phyloP scores from a whole-genome alignment of 2,888 invertebrate genomes.

The Callyntrura guangdongensis region DNA sequence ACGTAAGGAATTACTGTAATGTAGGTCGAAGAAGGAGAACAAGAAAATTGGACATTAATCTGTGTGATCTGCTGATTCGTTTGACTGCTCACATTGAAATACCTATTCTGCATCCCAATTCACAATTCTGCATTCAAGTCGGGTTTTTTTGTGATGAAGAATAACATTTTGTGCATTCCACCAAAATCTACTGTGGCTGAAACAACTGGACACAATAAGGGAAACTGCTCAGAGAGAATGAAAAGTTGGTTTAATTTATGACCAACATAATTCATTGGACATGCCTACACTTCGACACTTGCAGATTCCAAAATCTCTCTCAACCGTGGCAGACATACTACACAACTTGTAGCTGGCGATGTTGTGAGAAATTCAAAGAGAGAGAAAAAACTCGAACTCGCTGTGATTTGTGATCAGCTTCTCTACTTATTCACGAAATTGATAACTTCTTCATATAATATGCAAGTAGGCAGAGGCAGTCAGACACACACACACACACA shows the following conservation, averaged over 20 bases:
- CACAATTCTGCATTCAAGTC: slow-evolving; percentile 29
- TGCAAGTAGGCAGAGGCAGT: background rate
- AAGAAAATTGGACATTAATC: slow-evolving; percentile 31
- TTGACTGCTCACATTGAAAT: no score
- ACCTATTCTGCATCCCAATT: background rate
- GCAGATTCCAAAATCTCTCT: slow-evolving; percentile 16
- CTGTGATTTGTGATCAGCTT: slow-evolving; percentile 18
- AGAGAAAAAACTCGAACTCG: background rate
- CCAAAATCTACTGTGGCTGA: background rate
- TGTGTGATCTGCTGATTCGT: slow-evolving; percentile 22
- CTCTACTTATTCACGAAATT: background rate
- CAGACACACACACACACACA: no score
- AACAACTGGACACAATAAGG: slow-evolving; percentile 7
- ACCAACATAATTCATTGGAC: slow-evolving; percentile 60
- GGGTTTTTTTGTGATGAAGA: background rate
- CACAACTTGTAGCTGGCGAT: background rate
- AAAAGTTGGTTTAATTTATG: slow-evolving; percentile 64
- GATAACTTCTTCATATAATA: background rate
- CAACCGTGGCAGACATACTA: background rate
- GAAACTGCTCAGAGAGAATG: slow-evolving; percentile 43
- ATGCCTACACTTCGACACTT: slow-evolving; percentile 65
- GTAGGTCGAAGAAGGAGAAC: slow-evolving; percentile 11
- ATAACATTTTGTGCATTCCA: slow-evolving; percentile 15
- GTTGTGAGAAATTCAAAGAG: background rate
- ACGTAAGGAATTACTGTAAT: background rate